These are phyloP conservation scores for Rhimphoctona megacephalus DNA, from an alignment of 2,888 invertebrate species.

Conservation along the genomic window DNA sequence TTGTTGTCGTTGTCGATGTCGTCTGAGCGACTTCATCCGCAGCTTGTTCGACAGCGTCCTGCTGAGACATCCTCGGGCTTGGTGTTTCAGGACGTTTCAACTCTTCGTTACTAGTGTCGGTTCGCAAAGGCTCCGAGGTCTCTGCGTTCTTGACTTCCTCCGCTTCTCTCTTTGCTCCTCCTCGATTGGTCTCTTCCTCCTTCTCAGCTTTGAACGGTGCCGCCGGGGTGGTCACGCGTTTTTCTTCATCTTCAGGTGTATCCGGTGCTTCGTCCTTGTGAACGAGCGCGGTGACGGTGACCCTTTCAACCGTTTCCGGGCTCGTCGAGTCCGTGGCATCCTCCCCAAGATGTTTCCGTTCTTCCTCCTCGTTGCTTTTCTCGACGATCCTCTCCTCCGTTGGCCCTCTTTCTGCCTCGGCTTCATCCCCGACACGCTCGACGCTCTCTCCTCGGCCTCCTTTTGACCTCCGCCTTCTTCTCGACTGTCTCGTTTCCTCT, in stretches of 20 bases:
- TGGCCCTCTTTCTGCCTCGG: slow-evolving; percentile 56
- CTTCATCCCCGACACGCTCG: slow-evolving; percentile 38
- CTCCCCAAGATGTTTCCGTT: slow-evolving; percentile 69
- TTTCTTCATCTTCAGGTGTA: slow-evolving; percentile 46
- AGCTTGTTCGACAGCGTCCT: background rate
- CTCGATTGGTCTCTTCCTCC: background rate
- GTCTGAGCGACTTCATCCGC: background rate
- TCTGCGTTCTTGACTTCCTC: background rate
- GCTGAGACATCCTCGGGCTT: background rate
- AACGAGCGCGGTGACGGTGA: slow-evolving; percentile 81
- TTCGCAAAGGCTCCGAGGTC: background rate
- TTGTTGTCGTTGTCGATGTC: background rate
- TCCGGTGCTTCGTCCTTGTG: slow-evolving; percentile 81
- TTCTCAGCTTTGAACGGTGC: background rate
- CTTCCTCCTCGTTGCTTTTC: slow-evolving; percentile 56
- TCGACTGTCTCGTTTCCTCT: slow-evolving; percentile 71
- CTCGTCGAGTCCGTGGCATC: slow-evolving; percentile 81
- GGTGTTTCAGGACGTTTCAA: background rate
- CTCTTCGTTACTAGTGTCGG: background rate
- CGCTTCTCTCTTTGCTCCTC: background rate
- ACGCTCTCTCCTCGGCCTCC: slow-evolving; percentile 59
- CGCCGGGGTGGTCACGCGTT: background rate
- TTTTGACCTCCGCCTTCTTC: slow-evolving; percentile 4
- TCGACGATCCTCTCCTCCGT: slow-evolving; percentile 74
- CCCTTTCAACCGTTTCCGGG: slow-evolving; percentile 81